Conservation (phyloP, 2,888 invertebrate genomes). For the Hoplodrina blanda region DNA sequence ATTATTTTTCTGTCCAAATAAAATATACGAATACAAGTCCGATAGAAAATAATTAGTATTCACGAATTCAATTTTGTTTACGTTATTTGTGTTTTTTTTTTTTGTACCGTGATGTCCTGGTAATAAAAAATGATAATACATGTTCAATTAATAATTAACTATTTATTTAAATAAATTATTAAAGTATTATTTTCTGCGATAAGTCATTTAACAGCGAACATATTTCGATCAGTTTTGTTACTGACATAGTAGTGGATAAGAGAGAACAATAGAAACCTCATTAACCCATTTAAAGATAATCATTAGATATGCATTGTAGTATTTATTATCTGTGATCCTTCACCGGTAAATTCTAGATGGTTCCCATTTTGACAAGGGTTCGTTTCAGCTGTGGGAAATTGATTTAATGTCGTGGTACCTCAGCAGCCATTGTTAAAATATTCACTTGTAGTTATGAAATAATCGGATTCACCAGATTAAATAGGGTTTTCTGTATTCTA, state of each 20-base stretch:
- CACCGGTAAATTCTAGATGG: slow-evolving; percentile 44
- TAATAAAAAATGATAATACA: too few relatives aligned
- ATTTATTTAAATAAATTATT: too few relatives aligned
- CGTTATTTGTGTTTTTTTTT: neutral
- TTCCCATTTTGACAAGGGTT: slow-evolving; percentile 55
- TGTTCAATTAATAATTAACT: too few relatives aligned
- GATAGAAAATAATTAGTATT: too few relatives aligned
- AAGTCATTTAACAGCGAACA: too few relatives aligned
- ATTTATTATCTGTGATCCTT: slow-evolving; percentile 45
- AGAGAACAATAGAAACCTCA: slow-evolving; percentile 18
- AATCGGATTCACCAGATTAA: neutral
- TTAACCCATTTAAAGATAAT: too few relatives aligned
- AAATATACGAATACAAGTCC: too few relatives aligned
- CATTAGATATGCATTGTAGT: slow-evolving; percentile 23
- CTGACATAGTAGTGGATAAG: neutral
- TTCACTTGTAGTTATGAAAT: slow-evolving; percentile 20
- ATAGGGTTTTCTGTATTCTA: neutral
- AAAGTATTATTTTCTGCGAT: too few relatives aligned
- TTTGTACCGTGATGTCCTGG: neutral
- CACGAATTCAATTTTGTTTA: too few relatives aligned
- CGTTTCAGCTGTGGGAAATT: slow-evolving; percentile 36
- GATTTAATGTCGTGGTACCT: slow-evolving; percentile 39
- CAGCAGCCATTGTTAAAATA: slow-evolving; percentile 25
- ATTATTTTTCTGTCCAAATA: too few relatives aligned
- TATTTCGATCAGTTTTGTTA: neutral